A percentile compares a stretch with the other conserved stretches of the same genome.
These are phyloP conservation scores for Chloropsis hardwickii DNA, from an alignment of 2,113 vertebrate species.

Conservation along the genomic window DNA sequence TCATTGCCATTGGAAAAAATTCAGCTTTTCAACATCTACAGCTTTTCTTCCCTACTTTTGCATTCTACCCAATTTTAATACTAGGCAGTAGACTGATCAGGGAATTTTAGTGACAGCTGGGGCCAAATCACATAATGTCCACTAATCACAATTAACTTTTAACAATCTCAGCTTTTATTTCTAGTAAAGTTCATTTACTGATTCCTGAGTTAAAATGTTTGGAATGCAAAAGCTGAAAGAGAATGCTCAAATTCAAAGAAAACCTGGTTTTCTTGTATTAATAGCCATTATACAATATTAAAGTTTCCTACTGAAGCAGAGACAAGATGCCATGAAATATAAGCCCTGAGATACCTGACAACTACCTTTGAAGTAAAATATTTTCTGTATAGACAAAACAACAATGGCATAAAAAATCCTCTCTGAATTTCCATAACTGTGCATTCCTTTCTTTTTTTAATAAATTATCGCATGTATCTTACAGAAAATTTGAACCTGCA, in stretches of 20 bases:
- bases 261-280: conserved; percentile 22
- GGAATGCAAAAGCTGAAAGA: conserved; percentile 18
- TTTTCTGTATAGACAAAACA: conserved; percentile 5
- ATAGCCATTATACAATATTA: neutral
- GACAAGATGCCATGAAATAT: conserved; percentile 9
- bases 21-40: neutral
- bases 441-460: conserved; percentile 34
- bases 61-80: neutral
- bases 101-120: neutral
- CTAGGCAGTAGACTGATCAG: neutral
- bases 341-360: neutral
- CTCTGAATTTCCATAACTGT: neutral
- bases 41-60: neutral
- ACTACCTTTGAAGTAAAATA: conserved; percentile 3
- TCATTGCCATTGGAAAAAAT: neutral
- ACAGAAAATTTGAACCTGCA: neutral
- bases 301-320: conserved; percentile 5
- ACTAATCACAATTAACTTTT: neutral
- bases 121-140: neutral
- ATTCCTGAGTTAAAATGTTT: neutral
- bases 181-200: neutral
- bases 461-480: neutral
- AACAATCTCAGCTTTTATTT: neutral
- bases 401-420: neutral
- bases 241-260: neutral